Percentiles rank a stretch among this genome's conserved stretches.
These are phyloP conservation scores for Chionis minor DNA, from an alignment of 2,113 vertebrate species.

Conservation along the genomic window DNA sequence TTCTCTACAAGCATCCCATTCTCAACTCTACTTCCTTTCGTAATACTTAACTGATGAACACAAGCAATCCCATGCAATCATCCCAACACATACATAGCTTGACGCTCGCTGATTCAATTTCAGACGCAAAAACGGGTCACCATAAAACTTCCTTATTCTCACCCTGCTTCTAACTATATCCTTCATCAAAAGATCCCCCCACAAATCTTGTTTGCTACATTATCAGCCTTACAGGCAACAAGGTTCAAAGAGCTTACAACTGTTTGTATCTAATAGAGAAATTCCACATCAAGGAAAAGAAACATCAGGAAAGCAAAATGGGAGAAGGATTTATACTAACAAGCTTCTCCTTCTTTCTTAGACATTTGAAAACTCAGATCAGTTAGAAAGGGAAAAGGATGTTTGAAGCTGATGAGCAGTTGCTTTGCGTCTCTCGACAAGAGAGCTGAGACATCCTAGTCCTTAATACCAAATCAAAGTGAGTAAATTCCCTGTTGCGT, in stretches of 20 bases:
- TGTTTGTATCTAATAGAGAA: neutral
- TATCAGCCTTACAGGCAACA: neutral
- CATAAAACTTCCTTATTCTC: neutral
- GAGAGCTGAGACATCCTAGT: neutral
- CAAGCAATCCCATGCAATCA: neutral
- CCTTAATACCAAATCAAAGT: neutral
- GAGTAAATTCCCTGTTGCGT: neutral
- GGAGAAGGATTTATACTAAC: neutral
- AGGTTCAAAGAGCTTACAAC: neutral
- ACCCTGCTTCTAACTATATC: neutral
- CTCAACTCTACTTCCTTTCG: neutral
- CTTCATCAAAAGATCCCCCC: neutral
- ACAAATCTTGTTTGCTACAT: neutral
- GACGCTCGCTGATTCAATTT: neutral
- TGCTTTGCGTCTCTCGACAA: neutral
- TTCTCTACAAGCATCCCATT: neutral
- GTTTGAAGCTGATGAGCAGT: neutral
- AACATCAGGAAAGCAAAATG: neutral
- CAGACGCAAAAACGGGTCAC: neutral
- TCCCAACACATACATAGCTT: neutral
- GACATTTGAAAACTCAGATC: neutral
- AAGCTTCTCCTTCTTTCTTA: neutral
- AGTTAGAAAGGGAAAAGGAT: neutral
- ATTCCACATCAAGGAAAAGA: neutral
- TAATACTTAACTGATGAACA: neutral